Percentiles rank a stretch among this genome's conserved stretches.
Conservation (phyloP, 2,113 vertebrate genomes). For the Marmota monax region DNA sequence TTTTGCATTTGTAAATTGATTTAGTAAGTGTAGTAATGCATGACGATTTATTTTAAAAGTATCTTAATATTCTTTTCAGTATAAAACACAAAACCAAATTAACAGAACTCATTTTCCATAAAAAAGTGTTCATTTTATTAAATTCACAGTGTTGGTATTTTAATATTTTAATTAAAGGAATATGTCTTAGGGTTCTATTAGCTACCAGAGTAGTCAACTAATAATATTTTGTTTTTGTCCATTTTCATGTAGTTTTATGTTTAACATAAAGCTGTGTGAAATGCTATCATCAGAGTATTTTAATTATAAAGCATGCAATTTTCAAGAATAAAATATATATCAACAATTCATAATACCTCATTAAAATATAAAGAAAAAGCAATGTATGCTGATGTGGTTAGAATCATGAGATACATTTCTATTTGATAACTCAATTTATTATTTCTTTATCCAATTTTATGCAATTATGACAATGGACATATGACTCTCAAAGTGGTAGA, state of each 20-base stretch:
- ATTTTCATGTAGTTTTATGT: slow-evolving; percentile 45
- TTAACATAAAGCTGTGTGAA: slow-evolving; percentile 53
- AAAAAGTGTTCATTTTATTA: slow-evolving; percentile 59
- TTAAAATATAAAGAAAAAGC: not conserved
- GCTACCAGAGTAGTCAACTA: slow-evolving; percentile 33
- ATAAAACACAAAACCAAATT: not conserved
- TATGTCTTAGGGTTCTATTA: slow-evolving; percentile 51
- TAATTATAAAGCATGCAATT: slow-evolving; percentile 61
- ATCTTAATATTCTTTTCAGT: not conserved
- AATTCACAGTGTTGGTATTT: slow-evolving; percentile 53
- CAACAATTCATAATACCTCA: not conserved
- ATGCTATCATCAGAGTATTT: slow-evolving; percentile 41
- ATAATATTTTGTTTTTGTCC: not conserved
- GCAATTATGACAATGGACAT: not conserved
- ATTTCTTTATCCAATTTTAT: not conserved
- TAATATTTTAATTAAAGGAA: slow-evolving; percentile 57
- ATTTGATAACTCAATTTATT: not conserved
- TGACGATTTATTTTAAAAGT: not conserved
- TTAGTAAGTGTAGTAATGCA: not conserved
- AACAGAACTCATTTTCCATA: slow-evolving; percentile 26
- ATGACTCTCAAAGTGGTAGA: not conserved
- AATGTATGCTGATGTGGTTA: not conserved
- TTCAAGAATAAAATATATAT: slow-evolving; percentile 22
- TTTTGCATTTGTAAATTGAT: not conserved
- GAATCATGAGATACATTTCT: not conserved